These are phyloP conservation scores for Esox lucius DNA, from an alignment of 2,797 vertebrate genomes.

Conservation along the genomic window DNA sequence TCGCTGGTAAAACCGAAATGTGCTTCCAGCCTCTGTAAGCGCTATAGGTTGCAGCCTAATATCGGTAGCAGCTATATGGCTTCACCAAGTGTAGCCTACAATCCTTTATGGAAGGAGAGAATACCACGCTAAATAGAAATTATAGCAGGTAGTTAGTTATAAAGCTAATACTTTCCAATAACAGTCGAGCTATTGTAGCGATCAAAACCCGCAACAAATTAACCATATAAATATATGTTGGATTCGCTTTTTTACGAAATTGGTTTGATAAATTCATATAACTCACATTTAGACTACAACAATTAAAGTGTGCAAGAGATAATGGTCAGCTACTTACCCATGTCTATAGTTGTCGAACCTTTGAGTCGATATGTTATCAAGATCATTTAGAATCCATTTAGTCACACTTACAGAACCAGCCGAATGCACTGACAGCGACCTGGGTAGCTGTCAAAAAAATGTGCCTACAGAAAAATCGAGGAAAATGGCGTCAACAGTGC, in stretches of 20 bases:
- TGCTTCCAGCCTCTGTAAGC: neutral
- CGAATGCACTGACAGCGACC: conserved; percentile 75
- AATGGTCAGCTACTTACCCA: conserved; percentile 74
- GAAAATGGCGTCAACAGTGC: conserved; percentile 80
- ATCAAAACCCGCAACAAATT: neutral
- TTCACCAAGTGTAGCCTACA: neutral
- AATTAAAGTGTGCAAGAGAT: conserved; percentile 63
- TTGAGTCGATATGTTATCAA: conserved; percentile 68
- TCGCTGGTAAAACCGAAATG: neutral
- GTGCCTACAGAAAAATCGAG: conserved; percentile 70
- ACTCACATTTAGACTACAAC: conserved; percentile 45
- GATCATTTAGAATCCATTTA: conserved; percentile 79
- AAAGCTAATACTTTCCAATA: neutral
- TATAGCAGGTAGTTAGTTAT: neutral
- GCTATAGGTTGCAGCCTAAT: neutral
- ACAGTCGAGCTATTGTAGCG: neutral
- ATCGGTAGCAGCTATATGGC: neutral
- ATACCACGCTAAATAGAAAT: neutral
- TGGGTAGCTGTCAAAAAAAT: conserved; percentile 74
- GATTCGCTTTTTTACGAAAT: neutral
- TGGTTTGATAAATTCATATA: neutral
- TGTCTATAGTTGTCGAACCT: conserved; percentile 76
- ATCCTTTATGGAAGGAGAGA: neutral
- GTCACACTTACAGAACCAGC: conserved; percentile 66
- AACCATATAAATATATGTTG: neutral